A percentile compares a stretch with the other conserved stretches of the same genome.
These are phyloP conservation scores for Steinernema khuongi DNA, from an alignment of 1,140 invertebrate species.

Conservation along the genomic window DNA sequence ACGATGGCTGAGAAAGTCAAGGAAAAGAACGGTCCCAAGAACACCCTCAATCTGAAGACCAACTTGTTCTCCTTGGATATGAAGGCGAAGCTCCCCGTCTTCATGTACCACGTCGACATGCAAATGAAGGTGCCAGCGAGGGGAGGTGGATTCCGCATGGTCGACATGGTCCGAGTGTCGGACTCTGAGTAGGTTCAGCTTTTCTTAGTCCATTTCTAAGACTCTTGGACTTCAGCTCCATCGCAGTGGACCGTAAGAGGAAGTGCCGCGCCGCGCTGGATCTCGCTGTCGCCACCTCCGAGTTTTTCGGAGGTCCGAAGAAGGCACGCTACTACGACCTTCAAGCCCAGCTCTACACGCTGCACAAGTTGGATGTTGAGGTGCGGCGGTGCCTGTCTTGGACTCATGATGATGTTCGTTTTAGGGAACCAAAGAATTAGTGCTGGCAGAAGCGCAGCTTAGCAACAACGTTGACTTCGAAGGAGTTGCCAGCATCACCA, in stretches of 20 bases:
- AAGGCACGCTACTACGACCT: background rate
- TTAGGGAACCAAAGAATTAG: background rate
- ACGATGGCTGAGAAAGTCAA: no score
- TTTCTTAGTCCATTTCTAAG: background rate
- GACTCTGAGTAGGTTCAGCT: background rate
- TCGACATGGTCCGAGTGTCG: background rate
- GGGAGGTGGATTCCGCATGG: background rate
- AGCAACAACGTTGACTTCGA: background rate
- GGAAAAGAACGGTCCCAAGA: no score
- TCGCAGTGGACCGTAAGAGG: background rate
- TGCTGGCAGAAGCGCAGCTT: background rate
- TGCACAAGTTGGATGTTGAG: background rate
- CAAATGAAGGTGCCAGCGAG: background rate
- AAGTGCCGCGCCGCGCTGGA: background rate
- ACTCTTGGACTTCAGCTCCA: background rate
- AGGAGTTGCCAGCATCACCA: background rate
- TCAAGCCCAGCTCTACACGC: background rate
- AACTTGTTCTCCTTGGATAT: background rate
- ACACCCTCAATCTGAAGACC: background rate
- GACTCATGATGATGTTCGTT: background rate
- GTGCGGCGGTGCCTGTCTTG: background rate
- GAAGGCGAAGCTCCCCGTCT: background rate
- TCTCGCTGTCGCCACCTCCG: background rate
- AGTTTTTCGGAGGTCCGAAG: background rate
- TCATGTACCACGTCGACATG: background rate